Evolutionary conservation across 2,113 vertebrate species (phyloP), one percentile per base, ranked within the genome.

Genomic region (Anas platyrhynchos): DNA sequence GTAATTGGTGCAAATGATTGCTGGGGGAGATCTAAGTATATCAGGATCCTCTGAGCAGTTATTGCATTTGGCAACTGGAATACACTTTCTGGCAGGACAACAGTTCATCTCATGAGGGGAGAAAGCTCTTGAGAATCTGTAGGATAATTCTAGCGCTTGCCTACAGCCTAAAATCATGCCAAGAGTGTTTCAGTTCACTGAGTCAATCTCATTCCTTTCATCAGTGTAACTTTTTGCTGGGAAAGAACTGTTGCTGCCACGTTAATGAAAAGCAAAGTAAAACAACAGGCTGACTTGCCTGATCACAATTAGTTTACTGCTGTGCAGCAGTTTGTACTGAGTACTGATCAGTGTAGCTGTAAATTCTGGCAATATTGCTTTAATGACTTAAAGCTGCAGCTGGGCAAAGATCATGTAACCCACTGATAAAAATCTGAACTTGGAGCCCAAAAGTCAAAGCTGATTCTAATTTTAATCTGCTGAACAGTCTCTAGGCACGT

Each of bases 111-210:
- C 4, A 7, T 11, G 13, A 15, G 46, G 62, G 29, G 18, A n/a
- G n/a, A 9, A 50, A 6, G 23, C 67, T 36, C 46, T n/a, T 50
- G 66, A 48, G 18, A 36, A 29, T 62, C 23, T 71, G 11, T 82
- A 16, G 43, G 13, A 21, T 43, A 85, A 65, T 65, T 72, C 29
- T 77, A n/a, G 34, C 36, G 79, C 41, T 31, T 85, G 16, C 8
- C 8, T 71, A 3, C 23, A 77, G n/a, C 31, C 12, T 71, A 41
- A 83, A 86, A 67, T 52, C 11, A 12, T 2, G n/a, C 83, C 18
- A 44, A 7, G 91, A 66, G 1, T 1, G 0, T 55, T 89, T 85
- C 10, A 50, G 0, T 59, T 71, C 7, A 27, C 46, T 29, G 41
- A 58, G 9, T 25, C 9, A 36, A 50, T 56, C 27, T 55, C 69